Evolutionary conservation across 2,797 vertebrate species (phyloP).

Genomic region (Halcyon badia): DNA sequence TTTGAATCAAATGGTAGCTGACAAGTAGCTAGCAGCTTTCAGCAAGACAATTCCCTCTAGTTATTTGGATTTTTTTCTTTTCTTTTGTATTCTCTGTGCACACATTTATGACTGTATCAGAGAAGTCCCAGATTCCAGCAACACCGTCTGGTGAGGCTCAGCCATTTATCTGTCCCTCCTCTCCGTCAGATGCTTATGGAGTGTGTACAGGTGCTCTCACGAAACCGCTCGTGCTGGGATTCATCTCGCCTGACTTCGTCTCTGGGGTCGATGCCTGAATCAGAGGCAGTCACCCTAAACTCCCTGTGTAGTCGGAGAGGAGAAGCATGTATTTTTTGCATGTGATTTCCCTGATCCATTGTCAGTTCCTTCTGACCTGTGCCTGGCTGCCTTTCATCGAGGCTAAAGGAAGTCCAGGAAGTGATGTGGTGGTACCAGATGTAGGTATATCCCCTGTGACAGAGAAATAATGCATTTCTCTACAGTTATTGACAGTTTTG

Average conservation of each 20-base stretch:
- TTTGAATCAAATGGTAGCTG: background rate
- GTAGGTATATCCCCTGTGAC: background rate
- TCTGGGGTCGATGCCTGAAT: background rate
- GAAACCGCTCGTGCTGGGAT: background rate
- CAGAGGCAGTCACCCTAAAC: background rate
- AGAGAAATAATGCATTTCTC: background rate
- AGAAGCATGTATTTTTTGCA: no score
- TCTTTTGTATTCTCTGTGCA: background rate
- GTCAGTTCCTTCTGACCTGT: background rate
- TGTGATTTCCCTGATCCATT: background rate
- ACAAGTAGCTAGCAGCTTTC: background rate
- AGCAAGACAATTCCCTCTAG: background rate
- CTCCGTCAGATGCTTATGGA: background rate
- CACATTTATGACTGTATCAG: background rate
- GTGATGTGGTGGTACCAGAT: background rate
- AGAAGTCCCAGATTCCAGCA: background rate
- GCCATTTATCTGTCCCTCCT: fast-evolving
- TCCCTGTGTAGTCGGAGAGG: no score
- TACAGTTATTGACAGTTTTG: background rate
- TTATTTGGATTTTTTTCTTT: background rate
- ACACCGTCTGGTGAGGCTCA: background rate
- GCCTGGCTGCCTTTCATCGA: background rate
- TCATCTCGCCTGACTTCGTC: background rate
- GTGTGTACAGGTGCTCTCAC: no score
- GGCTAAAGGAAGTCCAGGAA: background rate